Evolutionary conservation across 2,797 vertebrate species (phyloP), one percentile per base, ranked within the genome.

Genomic region (Spondyliosoma cantharus): DNA sequence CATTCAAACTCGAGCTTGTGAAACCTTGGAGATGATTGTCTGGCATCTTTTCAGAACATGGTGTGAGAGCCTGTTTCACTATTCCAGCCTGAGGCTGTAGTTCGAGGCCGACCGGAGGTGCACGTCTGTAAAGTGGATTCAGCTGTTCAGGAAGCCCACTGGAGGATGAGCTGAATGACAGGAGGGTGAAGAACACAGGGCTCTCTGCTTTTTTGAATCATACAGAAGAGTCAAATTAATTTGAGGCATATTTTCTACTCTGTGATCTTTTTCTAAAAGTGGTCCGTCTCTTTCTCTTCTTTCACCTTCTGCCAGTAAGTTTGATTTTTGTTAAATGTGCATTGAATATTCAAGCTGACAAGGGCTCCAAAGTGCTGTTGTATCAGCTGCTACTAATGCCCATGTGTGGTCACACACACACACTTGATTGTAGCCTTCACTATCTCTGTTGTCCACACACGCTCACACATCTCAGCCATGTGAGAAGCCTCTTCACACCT

Each of bases 401-500:
- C 42, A 64, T 7, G 25, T 52, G 53, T 22, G 17, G 5, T 46
- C n/a, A 37, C 49, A 59, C 25, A 48, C 9, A 61, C 57, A 25
- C 32, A 29, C 3, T 22, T 5, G 7, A 20, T 19, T 29, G 3
- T 19, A 63, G 19, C 29, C 17, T 63, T 68, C 0, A 2, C 48
- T 19, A 17, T 75, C 20, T 77, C 74, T 60, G 22, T 37, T 37
- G 60, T n/a, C 20, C 57, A 73, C 54, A 67, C 52, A 11, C 54
- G 37, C 14, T 70, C 80, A 86, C 84, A 83, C 68, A n/a, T 86
- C 77, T 67, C 48, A 67, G 71, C 66, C 56, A 54, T 69, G 86
- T 80, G 85, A 81, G 67, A 84, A 86, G 78, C 42, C 65, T 65
- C 81, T 90, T 91, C 82, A 76, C 91, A 90, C 92, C 56, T 89